Evolutionary conservation across 1,140 invertebrate genomes (phyloP), one percentile per base, ranked within the genome.

Genomic region (Venturia canescens): DNA sequence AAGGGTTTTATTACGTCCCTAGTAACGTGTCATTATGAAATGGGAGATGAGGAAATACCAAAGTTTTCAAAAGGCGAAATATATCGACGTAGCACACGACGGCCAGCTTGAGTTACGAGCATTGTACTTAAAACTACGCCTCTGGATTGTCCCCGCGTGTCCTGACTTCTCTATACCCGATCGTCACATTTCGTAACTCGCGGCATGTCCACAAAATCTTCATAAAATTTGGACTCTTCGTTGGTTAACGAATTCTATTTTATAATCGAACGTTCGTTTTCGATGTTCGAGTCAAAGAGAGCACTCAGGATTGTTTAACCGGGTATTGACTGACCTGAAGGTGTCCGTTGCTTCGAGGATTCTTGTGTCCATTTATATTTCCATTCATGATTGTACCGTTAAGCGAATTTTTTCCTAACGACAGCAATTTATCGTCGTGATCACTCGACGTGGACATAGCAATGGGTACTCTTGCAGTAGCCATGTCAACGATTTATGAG

Each of bases 361-460:
- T 83, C 50, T 83, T 74, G 60, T 88, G 87, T 50, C 88, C 87
- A 71, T 87, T 87, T 67, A 75, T 80, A 38, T 78, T 83, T 4
- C 84, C 84, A 77, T 83, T 83, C 67, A 79, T n/a, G 60, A 79
- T n/a, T 50, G 76, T 71, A 79, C 83, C 80, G 74, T 78, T 60
- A 50, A 48, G 75, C 16, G 83, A 84, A 69, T 83, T 83, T 60
- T 84, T 84, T 79, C 80, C 84, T 38, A 76, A 81, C 6, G 60
- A 63, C 27, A 9, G 23, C 1, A 3, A 3, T 31, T 69, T 69
- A 34, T 31, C 66, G 66, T 69, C 66, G n/a, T 31, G 71, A n/a
- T 72, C 60, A 71, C 18, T 72, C 79, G 82, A 80, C 26, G 79
- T 78, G 48, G 82, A 78, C 26, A 83, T 34, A 26, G 84, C 63